Percentiles rank a stretch among this genome's conserved stretches.
Evolutionary conservation across 2,888 invertebrate species (phyloP).

Genomic region (Mythimna impura): DNA sequence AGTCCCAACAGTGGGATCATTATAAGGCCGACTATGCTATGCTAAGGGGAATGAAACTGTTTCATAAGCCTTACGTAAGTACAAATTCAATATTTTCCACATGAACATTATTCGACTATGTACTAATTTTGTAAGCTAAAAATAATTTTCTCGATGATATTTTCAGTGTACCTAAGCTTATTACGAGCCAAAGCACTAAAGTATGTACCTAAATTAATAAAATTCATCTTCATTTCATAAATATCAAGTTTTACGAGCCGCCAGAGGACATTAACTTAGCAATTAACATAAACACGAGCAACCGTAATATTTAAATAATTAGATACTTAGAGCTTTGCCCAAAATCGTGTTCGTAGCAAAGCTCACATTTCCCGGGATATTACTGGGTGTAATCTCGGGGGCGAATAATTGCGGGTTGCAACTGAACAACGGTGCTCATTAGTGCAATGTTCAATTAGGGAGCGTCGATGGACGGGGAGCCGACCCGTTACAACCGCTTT

Average conservation of each 20-base stretch:
- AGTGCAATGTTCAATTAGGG: conserved; percentile 89
- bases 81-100: background rate
- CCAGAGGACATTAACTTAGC: conserved; percentile 50
- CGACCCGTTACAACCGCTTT: conserved; percentile 72
- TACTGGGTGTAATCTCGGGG: conserved; percentile 83
- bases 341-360: conserved; percentile 75
- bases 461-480: conserved; percentile 76
- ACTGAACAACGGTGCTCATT: conserved; percentile 88
- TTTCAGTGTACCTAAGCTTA: conserved; percentile 18
- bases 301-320: conserved; percentile 69
- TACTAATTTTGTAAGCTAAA: background rate
- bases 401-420: conserved; percentile 87
- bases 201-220: conserved; percentile 39
- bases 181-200: conserved; percentile 14
- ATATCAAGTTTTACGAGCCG: conserved; percentile 53
- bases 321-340: conserved; percentile 71
- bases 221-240: conserved; percentile 44
- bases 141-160: background rate
- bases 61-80: background rate
- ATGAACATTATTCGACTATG: background rate
- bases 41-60: conserved; percentile 6
- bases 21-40: too few species aligned
- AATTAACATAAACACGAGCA: conserved; percentile 59
- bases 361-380: conserved; percentile 81
- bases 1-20: too few species aligned